These are phyloP conservation scores for Ictalurus furcatus DNA, from an alignment of 2,113 vertebrate species.

Conservation along the genomic window DNA sequence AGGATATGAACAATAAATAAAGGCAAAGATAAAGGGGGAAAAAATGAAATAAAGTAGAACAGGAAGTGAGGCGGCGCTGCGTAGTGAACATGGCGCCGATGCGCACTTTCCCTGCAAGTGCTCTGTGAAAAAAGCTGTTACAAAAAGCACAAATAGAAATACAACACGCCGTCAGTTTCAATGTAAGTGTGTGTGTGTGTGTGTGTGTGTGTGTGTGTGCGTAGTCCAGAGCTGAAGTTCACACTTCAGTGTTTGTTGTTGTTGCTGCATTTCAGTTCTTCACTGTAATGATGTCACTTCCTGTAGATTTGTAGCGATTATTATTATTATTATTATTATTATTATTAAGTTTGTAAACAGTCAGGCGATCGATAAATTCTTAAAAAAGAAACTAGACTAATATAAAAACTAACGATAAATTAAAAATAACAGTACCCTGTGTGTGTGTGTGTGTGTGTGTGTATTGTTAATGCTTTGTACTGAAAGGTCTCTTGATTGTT, in stretches of 20 bases:
- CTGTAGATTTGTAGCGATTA: constrained; percentile 67
- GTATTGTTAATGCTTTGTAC: constrained; percentile 47
- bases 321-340: constrained; percentile 43
- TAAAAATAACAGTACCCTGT: constrained; percentile 58
- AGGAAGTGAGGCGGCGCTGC: constrained; percentile 13
- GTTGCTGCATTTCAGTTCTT: constrained; percentile 66
- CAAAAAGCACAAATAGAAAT: constrained; percentile 63
- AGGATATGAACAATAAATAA: not conserved
- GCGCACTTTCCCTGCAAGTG: constrained; percentile 92
- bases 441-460: constrained; percentile 54
- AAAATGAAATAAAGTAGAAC: not conserved
- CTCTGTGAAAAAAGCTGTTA: constrained; percentile 56
- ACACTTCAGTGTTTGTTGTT: constrained; percentile 60
- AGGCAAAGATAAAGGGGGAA: not conserved
- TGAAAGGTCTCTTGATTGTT: not conserved
- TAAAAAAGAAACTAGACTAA: constrained; percentile 65
- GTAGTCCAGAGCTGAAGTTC: constrained; percentile 74
- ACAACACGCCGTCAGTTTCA: constrained; percentile 39
- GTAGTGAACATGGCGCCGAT: not conserved
- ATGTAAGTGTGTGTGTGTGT: not conserved
- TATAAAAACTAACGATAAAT: constrained; percentile 67
- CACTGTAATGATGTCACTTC: constrained; percentile 63
- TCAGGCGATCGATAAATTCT: constrained; percentile 71
- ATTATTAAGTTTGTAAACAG: constrained; percentile 84
- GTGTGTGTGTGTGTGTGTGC: not conserved